phyloP scores from a whole-genome alignment of 2,113 vertebrate species.

The Hassar affinis region DNA sequence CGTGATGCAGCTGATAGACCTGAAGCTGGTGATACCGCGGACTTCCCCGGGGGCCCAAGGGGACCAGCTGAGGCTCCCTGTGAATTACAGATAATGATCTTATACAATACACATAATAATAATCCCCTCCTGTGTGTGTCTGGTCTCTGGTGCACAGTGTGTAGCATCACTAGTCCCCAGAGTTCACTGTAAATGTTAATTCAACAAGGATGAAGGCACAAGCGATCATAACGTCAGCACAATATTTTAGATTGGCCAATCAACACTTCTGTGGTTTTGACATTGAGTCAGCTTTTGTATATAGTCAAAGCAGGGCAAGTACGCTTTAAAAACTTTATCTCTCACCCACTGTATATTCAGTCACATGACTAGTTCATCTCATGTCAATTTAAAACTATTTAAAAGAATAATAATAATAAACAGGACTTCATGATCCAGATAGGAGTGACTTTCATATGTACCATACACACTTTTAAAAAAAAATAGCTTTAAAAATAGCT shows the following conservation, averaged over 20 bases:
- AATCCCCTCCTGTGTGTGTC: neutral
- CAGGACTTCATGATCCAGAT: too few species aligned
- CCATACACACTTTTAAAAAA: too few species aligned
- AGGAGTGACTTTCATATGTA: too few species aligned
- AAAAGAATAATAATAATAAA: neutral
- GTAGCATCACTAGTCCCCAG: neutral
- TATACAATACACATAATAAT: neutral
- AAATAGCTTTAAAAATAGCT: too few species aligned
- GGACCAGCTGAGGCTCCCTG: constrained; percentile 77
- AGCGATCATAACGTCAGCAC: neutral
- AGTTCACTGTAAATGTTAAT: neutral
- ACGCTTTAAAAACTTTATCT: neutral
- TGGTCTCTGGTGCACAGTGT: neutral
- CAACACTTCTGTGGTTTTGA: neutral
- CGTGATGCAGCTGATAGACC: constrained; percentile 74
- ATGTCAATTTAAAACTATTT: neutral
- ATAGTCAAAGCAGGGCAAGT: neutral
- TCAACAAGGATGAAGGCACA: constrained; percentile 1
- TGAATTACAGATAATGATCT: constrained; percentile 9
- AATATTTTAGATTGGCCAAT: neutral
- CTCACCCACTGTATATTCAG: neutral
- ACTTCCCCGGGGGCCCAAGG: constrained; percentile 70
- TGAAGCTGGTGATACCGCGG: constrained; percentile 78
- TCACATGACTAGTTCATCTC: neutral
- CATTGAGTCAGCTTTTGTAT: neutral